Conservation (phyloP, 2,113 vertebrate species). For the Festucalex cinctus region DNA sequence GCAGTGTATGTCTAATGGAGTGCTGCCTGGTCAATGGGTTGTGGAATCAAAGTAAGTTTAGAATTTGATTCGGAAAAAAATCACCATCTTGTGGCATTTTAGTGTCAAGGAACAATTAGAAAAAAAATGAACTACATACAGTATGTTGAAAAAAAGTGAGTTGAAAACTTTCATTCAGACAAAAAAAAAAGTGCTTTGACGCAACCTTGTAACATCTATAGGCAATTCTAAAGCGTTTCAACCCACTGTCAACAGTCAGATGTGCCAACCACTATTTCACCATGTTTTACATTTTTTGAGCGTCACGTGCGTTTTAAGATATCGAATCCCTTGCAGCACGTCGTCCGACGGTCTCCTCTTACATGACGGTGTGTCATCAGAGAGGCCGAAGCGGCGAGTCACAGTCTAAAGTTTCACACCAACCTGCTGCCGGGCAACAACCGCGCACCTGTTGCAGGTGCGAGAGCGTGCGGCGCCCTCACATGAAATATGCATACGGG, state of each 20-base stretch:
- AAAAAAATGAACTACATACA: too few relatives aligned
- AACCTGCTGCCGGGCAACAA: conserved; percentile 51
- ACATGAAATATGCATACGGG: conserved; percentile 62
- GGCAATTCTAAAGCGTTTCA: too few relatives aligned
- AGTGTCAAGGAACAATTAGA: not conserved
- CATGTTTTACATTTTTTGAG: not conserved
- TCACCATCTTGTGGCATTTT: not conserved
- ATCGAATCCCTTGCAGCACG: conserved; percentile 8
- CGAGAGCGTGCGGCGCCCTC: conserved; percentile 38
- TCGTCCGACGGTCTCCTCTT: conserved; percentile 10
- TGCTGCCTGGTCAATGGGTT: too few relatives aligned
- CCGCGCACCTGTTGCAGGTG: conserved; percentile 66
- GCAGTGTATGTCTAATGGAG: too few relatives aligned
- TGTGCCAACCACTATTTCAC: not conserved
- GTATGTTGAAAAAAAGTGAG: too few relatives aligned
- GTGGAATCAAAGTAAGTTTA: too few relatives aligned
- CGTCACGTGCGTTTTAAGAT: not conserved
- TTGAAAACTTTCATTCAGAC: not conserved
- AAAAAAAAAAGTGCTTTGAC: not conserved
- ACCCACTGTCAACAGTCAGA: too few relatives aligned
- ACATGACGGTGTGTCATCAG: not conserved
- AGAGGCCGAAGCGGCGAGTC: conserved; percentile 11
- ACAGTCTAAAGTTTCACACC: conserved; percentile 59
- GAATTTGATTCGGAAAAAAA: not conserved
- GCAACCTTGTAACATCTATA: not conserved